These are phyloP conservation scores for Nothobranchius kuhntae DNA, from an alignment of 2,113 vertebrate genomes.

Conservation along the genomic window DNA sequence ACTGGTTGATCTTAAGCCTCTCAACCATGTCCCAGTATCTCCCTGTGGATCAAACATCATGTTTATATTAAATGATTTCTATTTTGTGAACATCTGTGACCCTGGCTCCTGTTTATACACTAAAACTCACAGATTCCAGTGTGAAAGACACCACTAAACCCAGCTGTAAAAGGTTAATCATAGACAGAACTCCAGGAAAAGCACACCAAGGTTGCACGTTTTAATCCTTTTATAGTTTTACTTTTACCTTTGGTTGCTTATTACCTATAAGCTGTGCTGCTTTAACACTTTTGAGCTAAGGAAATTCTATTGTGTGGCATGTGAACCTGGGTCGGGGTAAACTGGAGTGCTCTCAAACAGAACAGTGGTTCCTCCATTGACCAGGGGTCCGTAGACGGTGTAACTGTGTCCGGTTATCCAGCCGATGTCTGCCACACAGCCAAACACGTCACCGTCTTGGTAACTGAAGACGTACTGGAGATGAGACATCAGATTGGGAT, in stretches of 20 bases:
- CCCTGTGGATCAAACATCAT: slow-evolving; percentile 58
- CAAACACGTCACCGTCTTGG: slow-evolving; percentile 83
- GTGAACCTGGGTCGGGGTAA: slow-evolving; percentile 77
- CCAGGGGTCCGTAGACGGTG: slow-evolving; percentile 81
- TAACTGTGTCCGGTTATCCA: slow-evolving; percentile 88
- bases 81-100: neutral
- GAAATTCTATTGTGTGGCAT: neutral
- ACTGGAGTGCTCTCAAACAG: slow-evolving; percentile 84
- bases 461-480: slow-evolving; percentile 83
- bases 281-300: no score
- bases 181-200: no score
- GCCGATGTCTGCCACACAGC: slow-evolving; percentile 84
- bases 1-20: slow-evolving; percentile 85
- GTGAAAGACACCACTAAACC: no score
- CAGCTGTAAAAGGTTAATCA: no score
- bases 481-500: slow-evolving; percentile 4
- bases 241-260: neutral
- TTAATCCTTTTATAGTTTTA: neutral
- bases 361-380: slow-evolving; percentile 84
- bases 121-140: no score
- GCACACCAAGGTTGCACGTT: neutral
- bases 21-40: slow-evolving; percentile 86
- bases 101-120: no score
- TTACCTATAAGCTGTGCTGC: neutral
- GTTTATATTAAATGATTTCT: neutral